Evolutionary conservation across 2,797 vertebrate species (phyloP).

Genomic region (Holocentrus rufus): DNA sequence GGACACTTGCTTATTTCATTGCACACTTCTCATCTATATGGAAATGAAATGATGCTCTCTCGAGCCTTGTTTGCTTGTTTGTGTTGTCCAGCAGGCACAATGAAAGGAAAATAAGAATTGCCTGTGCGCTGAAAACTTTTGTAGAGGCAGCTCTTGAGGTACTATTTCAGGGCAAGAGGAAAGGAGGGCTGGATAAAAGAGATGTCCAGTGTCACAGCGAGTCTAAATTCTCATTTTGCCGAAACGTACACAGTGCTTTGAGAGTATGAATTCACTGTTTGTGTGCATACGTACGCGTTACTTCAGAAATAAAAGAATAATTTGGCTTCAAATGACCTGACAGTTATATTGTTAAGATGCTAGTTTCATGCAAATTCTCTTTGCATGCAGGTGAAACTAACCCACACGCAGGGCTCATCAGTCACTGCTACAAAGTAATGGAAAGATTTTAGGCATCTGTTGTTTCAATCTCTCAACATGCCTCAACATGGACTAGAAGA

Average conservation of each 20-base stretch:
- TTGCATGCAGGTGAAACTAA: neutral
- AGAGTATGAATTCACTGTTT: slow-evolving; percentile 55
- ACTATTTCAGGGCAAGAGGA: slow-evolving; percentile 67
- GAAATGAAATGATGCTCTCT: slow-evolving; percentile 79
- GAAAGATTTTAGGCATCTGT: neutral
- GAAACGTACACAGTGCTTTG: slow-evolving; percentile 42
- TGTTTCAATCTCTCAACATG: neutral
- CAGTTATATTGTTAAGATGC: neutral
- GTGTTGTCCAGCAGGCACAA: slow-evolving; percentile 74
- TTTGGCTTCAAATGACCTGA: slow-evolving; percentile 16
- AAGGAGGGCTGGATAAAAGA: slow-evolving; percentile 56
- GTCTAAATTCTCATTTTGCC: slow-evolving; percentile 62
- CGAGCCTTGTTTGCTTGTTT: slow-evolving; percentile 77
- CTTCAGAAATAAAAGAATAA: slow-evolving; percentile 32
- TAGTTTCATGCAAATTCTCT: neutral
- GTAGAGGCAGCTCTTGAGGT: slow-evolving; percentile 61
- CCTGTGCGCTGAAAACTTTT: slow-evolving; percentile 68
- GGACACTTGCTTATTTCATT: slow-evolving; percentile 81
- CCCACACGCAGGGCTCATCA: neutral
- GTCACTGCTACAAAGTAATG: neutral
- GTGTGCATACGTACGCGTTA: slow-evolving; percentile 29
- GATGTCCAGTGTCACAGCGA: slow-evolving; percentile 60
- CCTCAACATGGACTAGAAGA: neutral
- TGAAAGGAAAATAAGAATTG: slow-evolving; percentile 77
- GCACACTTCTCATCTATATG: slow-evolving; percentile 82